Base-by-base conservation (phyloP, 1,140 invertebrate genomes). In the Drosophila ercepeae region DNA sequence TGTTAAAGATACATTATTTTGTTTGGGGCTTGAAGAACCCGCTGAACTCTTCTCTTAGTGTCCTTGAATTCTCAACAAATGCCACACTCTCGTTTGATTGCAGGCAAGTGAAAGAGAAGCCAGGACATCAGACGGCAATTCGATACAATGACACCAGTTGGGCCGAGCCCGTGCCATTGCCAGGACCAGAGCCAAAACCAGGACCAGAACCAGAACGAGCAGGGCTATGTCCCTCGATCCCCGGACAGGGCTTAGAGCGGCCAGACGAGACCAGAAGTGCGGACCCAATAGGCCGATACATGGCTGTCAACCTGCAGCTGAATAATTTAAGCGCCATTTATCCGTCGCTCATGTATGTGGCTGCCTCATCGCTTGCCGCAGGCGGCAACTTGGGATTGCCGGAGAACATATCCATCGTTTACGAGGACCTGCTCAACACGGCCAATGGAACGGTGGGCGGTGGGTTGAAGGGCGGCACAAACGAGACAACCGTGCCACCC, bases 261-360 rank as follows among this genome's bases (percentile, higher is more conserved):
- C 21, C 64, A 14, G 32, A 32, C 36, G 29, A 29, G 18, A 64
- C 16, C 32, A 27, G 13, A 18, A 64, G 48, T 75, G 73, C 34
- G 41, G 14, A 65, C 45, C 18, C 53, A 42, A 48, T 14, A 25
- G 52, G 49, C 55, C 32, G 44, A 86, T 61, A 64, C 63, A 86
- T 86, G 82, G 82, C 68, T 75, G 53, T 81, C 64, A 75, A 64
- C 48, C 70, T 48, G 44, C 74, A 75, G 53, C 61, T 72, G 78
- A 48, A 88, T 59, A 74, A 69, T 67, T 71, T 46, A 63, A 51
- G 69, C 64, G 59, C 41, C 63, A 54, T 70, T 52, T 67, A 78
- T 49, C 77, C 78, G 50, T 76, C 77, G 53, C 83, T 86, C 57
- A 82, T 86, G 82, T 86, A 82, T 63, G 74, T 86, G 69, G 82